phyloP scores from a whole-genome alignment of 2,113 vertebrate genomes.

The Ondatra zibethicus region DNA sequence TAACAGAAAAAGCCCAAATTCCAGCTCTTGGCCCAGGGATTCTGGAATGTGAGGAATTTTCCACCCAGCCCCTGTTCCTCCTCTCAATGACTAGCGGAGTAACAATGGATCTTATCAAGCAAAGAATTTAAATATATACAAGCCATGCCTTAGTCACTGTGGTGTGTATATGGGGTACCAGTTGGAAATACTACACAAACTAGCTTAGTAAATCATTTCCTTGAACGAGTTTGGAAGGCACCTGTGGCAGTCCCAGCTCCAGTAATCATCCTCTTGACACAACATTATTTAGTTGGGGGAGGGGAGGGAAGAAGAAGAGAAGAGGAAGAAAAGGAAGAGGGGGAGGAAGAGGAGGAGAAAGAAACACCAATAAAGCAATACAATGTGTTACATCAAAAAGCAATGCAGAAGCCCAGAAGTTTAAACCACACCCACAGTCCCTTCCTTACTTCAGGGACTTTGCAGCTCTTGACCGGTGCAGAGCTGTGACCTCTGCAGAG shows the following conservation, averaged over 20 bases:
- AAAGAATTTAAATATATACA: not conserved
- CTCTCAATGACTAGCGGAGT: not conserved
- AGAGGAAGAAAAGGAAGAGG: not conserved
- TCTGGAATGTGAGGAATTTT: not conserved
- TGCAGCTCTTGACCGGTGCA: not conserved
- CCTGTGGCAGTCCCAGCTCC: not conserved
- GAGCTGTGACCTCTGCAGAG: not conserved
- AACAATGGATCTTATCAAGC: not conserved
- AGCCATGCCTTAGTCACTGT: not conserved
- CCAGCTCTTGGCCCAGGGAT: not conserved
- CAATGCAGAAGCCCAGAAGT: not conserved
- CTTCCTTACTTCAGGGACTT: not conserved
- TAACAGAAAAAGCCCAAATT: not conserved
- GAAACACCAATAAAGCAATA: not conserved
- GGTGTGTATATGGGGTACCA: not conserved
- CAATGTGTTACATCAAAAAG: not conserved
- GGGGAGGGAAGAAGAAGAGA: not conserved
- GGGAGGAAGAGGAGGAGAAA: fast-evolving
- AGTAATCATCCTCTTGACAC: not conserved
- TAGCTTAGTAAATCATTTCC: not conserved
- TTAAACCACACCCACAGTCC: not conserved
- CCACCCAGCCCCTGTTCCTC: not conserved
- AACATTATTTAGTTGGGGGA: not conserved
- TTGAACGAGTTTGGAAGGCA: not conserved
- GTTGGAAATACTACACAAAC: not conserved